Evolutionary conservation across 2,797 vertebrate genomes (phyloP), one percentile per base, ranked within the genome.

Genomic region (Hozukius guyotensis): DNA sequence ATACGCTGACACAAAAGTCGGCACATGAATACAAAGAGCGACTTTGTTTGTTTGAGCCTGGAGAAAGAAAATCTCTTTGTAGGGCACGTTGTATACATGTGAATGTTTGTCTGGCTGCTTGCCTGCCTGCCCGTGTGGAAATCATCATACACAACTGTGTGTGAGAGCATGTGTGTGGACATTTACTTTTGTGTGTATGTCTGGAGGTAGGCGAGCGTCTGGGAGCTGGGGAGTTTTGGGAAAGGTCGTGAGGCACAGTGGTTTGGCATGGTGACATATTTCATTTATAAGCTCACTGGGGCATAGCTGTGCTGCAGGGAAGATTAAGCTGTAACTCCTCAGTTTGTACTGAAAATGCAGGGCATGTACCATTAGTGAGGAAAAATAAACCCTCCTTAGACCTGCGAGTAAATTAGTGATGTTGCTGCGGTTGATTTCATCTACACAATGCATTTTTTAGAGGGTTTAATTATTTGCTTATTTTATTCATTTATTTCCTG

Each of bases 231-330:
- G 92, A 90, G 81, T 82, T 92, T 85, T 62, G 77, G 77, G 77
- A 91, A 92, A 93, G 94, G 92, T 94, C 81, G 78, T 72, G 77
- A 75, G 80, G 83, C 85, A 67, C 81, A 71, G 75, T 78, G 73
- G 71, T 88, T 92, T 92, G 90, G 90, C 90, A 87, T 84, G 82
- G 88, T 83, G 90, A 84, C 92, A 84, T 88, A 91, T 93, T 94
- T 93, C 88, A 93, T 93, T 93, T 89, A 83, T 81, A 89, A 86
- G 75, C 88, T 91, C 88, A 79, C 88, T 77, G 78, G 87, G 91
- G 90, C 86, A 88, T 83, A 53, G 64, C 84, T 79, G 75, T 85
- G 91, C 90, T 92, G 87, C 87, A 77, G 90, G 90, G 82, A 73
- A 87, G 85, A 93, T 91, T 87, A 89, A 87, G 79, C 84, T 69